These are phyloP conservation scores for Pipistrellus pygmaeus DNA, from an alignment of 2,797 vertebrate species.

Conservation along the genomic window DNA sequence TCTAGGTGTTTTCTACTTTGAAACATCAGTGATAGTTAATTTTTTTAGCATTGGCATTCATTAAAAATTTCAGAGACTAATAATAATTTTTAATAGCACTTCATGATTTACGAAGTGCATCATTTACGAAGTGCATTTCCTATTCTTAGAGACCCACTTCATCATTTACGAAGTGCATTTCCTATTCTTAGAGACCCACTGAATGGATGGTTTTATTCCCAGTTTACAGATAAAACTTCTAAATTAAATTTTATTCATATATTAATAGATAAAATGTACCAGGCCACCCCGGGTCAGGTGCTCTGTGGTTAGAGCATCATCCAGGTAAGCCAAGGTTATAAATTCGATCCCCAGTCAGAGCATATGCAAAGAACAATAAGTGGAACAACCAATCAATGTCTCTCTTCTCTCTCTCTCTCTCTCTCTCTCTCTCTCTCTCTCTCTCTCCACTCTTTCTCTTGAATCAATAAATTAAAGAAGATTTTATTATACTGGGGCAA, in stretches of 20 bases:
- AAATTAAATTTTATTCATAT: constrained; percentile 59
- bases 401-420: background rate
- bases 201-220: constrained; percentile 61
- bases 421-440: background rate
- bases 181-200: constrained; percentile 11
- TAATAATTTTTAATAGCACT: constrained; percentile 55
- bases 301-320: background rate
- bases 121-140: too few relatives aligned
- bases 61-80: constrained; percentile 15
- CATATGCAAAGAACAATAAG: background rate
- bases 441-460: background rate
- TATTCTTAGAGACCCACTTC: constrained; percentile 32
- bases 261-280: constrained; percentile 31
- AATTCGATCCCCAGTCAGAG: background rate
- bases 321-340: background rate
- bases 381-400: background rate
- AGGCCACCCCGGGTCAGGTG: background rate
- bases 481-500: background rate
- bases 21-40: constrained; percentile 31
- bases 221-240: constrained; percentile 59
- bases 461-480: background rate
- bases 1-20: constrained; percentile 45
- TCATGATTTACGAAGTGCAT: constrained; percentile 26
- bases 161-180: constrained; percentile 52
- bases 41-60: constrained; percentile 33